These are phyloP conservation scores for Hedychridium roseum DNA, from an alignment of 2,888 invertebrate species.

Conservation along the genomic window DNA sequence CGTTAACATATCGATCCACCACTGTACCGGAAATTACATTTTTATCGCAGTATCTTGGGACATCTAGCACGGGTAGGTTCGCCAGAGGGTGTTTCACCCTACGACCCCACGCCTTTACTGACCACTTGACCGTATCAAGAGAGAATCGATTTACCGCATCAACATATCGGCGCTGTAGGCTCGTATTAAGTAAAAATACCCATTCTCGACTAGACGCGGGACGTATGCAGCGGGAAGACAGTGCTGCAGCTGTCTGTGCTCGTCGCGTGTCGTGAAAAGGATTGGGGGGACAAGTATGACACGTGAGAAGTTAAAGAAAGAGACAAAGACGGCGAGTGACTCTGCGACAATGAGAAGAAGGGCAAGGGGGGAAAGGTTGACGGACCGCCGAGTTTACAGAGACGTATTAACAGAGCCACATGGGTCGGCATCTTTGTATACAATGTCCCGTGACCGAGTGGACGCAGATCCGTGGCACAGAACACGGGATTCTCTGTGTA, in stretches of 20 bases:
- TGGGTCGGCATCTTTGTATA: constrained; percentile 28
- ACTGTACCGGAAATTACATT: constrained; percentile 29
- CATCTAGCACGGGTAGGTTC: too few species aligned
- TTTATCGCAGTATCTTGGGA: constrained; percentile 31
- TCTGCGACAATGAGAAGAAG: constrained; percentile 12
- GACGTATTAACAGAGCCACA: constrained; percentile 31
- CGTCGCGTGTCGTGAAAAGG: constrained; percentile 18
- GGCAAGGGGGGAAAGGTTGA: constrained; percentile 7
- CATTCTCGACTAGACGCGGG: too few species aligned
- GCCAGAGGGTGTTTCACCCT: too few species aligned
- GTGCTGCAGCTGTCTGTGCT: too few species aligned
- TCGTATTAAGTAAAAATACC: too few species aligned
- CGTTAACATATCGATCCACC: too few species aligned
- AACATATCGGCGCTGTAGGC: too few species aligned
- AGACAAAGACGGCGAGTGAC: not conserved
- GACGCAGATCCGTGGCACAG: constrained; percentile 27
- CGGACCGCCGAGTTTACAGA: constrained; percentile 18
- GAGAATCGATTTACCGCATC: too few species aligned
- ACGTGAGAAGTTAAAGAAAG: not conserved
- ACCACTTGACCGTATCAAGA: too few species aligned
- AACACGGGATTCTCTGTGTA: constrained; percentile 35
- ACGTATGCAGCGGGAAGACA: too few species aligned
- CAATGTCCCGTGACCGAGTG: constrained; percentile 33
- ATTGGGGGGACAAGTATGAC: constrained; percentile 15
- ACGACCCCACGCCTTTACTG: too few species aligned